Evolutionary conservation across 2,113 vertebrate species (phyloP).

Genomic region (Octodon degus): DNA sequence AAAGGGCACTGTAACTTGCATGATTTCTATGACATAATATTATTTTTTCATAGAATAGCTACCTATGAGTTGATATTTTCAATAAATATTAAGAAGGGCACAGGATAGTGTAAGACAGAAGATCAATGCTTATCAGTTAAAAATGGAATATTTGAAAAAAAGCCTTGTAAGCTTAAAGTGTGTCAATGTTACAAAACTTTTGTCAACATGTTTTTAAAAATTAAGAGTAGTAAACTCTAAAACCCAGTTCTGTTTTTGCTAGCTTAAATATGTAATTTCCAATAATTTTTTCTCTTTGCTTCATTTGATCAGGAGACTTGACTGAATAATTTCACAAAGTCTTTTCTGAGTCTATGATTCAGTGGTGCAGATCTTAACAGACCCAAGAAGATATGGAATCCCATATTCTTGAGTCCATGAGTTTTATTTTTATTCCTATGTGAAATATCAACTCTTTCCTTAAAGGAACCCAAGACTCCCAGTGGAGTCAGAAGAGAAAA

Average conservation of each 20-base stretch:
- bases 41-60: slow-evolving; percentile 50
- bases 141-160: slow-evolving; percentile 14
- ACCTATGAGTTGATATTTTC: background rate
- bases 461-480: background rate
- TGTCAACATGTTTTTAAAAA: background rate
- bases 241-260: background rate
- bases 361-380: background rate
- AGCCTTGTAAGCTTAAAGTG: background rate
- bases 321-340: slow-evolving; percentile 9
- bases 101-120: background rate
- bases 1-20: background rate
- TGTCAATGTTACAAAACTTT: background rate
- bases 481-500: slow-evolving; percentile 35
- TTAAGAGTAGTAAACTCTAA: background rate
- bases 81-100: background rate
- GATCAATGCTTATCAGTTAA: background rate
- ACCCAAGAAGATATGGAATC: background rate
- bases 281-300: background rate
- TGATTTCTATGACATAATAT: background rate
- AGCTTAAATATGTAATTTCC: background rate
- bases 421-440: background rate
- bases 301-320: background rate
- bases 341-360: slow-evolving; percentile 30
- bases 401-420: background rate
- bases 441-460: background rate